These are phyloP conservation scores for Apis laboriosa DNA, from an alignment of 1,140 invertebrate genomes.

Conservation along the genomic window DNA sequence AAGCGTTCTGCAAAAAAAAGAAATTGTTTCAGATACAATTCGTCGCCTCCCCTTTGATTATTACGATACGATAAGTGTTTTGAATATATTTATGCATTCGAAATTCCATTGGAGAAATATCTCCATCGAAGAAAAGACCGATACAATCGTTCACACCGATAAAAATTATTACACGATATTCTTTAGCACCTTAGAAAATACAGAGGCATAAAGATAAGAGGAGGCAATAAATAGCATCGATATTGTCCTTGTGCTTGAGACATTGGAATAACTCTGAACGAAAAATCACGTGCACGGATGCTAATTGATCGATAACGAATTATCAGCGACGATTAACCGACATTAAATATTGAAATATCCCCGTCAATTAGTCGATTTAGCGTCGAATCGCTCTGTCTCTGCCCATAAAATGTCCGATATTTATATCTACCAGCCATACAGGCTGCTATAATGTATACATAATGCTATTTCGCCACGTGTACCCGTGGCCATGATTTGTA, in stretches of 20 bases:
- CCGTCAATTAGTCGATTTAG: background rate
- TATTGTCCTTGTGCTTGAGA: background rate
- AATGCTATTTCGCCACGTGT: slow-evolving; percentile 5
- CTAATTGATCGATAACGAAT: slow-evolving; percentile 2
- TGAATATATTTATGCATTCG: background rate
- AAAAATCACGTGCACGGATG: background rate
- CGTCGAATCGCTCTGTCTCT: too few species aligned
- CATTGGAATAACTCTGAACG: background rate
- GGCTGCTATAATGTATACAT: background rate
- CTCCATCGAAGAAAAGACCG: background rate
- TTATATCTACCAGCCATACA: background rate
- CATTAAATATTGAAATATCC: background rate
- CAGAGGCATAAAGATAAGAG: background rate
- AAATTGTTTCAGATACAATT: too few species aligned
- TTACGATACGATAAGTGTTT: too few species aligned
- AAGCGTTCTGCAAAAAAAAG: too few species aligned
- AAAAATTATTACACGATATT: background rate
- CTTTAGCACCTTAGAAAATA: background rate
- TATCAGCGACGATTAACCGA: background rate
- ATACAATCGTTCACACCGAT: background rate
- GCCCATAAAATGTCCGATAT: background rate
- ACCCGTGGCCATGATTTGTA: background rate
- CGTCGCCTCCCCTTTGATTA: too few species aligned
- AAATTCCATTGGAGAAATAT: background rate
- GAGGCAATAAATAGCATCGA: background rate